These are phyloP conservation scores for Hydrophis major DNA, from an alignment of 2,797 vertebrate species.

Conservation along the genomic window DNA sequence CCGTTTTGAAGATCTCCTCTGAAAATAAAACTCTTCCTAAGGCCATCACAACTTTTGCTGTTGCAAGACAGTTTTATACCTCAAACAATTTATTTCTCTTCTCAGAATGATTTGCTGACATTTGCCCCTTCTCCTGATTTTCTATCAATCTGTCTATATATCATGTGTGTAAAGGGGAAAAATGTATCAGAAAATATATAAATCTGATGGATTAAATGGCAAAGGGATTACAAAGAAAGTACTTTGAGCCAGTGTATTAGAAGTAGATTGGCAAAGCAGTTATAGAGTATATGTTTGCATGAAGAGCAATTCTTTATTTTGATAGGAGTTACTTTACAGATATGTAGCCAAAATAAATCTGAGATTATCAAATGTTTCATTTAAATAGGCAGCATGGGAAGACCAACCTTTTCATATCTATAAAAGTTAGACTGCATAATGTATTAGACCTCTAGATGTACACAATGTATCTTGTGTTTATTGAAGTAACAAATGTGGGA, in stretches of 20 bases:
- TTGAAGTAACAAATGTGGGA: background rate
- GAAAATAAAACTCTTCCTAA: background rate
- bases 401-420: background rate
- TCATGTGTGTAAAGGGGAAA: background rate
- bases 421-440: background rate
- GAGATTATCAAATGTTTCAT: background rate
- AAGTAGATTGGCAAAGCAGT: background rate
- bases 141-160: background rate
- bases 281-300: background rate
- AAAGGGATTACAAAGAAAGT: background rate
- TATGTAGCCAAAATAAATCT: background rate
- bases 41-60: background rate
- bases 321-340: background rate
- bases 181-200: background rate
- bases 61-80: constrained; percentile 11
- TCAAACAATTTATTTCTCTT: constrained; percentile 17
- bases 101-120: background rate
- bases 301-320: background rate
- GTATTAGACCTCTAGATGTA: background rate
- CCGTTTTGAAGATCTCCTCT: background rate
- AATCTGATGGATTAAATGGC: background rate
- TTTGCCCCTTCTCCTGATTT: background rate
- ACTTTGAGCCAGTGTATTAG: background rate
- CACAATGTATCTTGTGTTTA: background rate
- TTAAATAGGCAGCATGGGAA: background rate